Evolutionary conservation across 2,113 vertebrate species (phyloP).

Genomic region (Arizona elegans): DNA sequence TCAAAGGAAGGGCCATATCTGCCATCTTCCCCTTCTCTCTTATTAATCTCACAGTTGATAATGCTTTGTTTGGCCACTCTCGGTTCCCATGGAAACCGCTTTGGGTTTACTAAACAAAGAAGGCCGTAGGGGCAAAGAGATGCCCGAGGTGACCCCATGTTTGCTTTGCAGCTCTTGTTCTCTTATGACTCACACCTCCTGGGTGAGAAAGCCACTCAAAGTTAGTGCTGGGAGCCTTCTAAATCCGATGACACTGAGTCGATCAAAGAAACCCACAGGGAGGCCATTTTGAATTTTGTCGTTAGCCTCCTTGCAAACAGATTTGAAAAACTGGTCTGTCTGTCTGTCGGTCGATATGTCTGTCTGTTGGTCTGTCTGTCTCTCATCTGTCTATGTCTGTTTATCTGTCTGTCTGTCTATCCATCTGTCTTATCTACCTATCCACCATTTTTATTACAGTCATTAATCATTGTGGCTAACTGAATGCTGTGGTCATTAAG

Average conservation of each 20-base stretch:
- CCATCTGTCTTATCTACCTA: too few species aligned
- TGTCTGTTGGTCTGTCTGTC: too few species aligned
- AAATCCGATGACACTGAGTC: not conserved
- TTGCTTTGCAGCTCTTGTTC: not conserved
- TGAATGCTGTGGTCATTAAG: too few species aligned
- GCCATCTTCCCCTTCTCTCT: not conserved
- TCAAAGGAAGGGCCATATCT: not conserved
- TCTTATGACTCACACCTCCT: too few species aligned
- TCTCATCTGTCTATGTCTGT: too few species aligned
- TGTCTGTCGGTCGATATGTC: too few species aligned
- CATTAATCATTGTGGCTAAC: too few species aligned
- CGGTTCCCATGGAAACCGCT: not conserved
- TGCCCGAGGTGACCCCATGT: not conserved
- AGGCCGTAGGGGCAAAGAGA: not conserved
- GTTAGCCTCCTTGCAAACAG: not conserved
- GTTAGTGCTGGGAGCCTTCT: too few species aligned
- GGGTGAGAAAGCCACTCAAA: not conserved
- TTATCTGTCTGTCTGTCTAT: too few species aligned
- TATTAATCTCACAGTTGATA: accelerated
- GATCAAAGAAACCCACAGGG: not conserved
- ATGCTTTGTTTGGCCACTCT: not conserved
- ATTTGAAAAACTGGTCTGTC: not conserved
- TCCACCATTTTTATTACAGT: too few species aligned
- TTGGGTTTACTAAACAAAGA: not conserved
- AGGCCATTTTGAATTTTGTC: not conserved